Evolutionary conservation across 2,113 vertebrate species (phyloP).

Genomic region (Pavo muticus): DNA sequence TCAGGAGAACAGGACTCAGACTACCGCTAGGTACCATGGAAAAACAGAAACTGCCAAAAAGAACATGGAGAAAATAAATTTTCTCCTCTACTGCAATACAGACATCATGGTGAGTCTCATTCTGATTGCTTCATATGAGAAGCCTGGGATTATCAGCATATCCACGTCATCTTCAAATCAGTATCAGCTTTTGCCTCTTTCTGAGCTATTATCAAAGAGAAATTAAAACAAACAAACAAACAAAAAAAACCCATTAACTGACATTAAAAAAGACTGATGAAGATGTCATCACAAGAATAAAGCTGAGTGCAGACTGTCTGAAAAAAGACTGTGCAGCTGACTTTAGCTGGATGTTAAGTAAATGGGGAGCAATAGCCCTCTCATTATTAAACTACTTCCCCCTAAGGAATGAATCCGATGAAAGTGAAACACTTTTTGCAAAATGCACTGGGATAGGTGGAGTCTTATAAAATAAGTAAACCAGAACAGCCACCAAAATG

Average conservation of each 20-base stretch:
- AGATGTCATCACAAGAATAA: background rate
- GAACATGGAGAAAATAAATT: background rate
- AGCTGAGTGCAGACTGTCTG: background rate
- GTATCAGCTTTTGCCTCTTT: background rate
- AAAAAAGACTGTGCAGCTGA: background rate
- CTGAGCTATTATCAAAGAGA: background rate
- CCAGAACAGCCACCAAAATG: background rate
- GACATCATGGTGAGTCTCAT: accelerated
- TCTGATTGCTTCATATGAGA: background rate
- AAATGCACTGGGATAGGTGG: background rate
- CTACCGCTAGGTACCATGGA: background rate
- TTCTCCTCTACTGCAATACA: background rate
- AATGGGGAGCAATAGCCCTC: background rate
- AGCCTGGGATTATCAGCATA: background rate
- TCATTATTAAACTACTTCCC: background rate
- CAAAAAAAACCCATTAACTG: background rate
- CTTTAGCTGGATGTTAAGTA: background rate
- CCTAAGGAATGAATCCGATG: background rate
- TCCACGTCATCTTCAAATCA: background rate
- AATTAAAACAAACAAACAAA: background rate
- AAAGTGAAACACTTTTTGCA: background rate
- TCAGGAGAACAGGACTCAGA: background rate
- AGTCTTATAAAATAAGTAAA: background rate
- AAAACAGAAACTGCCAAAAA: background rate
- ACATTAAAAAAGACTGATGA: background rate